These are phyloP conservation scores for Zaprionus lineosus DNA, from an alignment of 2,888 invertebrate genomes.

Conservation along the genomic window DNA sequence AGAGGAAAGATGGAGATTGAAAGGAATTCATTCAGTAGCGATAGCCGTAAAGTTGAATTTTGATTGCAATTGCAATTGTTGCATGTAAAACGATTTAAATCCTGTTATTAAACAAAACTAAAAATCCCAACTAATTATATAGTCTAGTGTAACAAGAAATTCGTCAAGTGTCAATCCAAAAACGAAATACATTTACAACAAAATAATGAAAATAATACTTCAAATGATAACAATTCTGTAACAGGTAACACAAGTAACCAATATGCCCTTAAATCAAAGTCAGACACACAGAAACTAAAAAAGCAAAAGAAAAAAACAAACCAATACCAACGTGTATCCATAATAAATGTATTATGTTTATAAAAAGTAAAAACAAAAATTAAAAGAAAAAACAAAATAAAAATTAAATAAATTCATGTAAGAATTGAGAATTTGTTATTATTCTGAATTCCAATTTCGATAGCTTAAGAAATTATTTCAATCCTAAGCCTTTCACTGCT, in stretches of 20 bases:
- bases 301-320: slow-evolving; percentile 5
- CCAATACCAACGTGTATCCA: slow-evolving; percentile 56
- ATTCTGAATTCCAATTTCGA: background rate
- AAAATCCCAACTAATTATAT: slow-evolving; percentile 38
- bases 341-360: slow-evolving; percentile 81
- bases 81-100: slow-evolving; percentile 48
- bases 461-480: no score
- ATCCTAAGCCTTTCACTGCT: no score
- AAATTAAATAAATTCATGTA: slow-evolving; percentile 77
- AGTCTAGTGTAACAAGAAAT: slow-evolving; percentile 31
- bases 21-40: slow-evolving; percentile 40
- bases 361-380: slow-evolving; percentile 63
- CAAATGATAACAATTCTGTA: background rate
- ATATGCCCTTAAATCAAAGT: slow-evolving; percentile 74
- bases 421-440: slow-evolving; percentile 18
- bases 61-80: slow-evolving; percentile 46
- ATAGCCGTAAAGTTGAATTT: slow-evolving; percentile 41
- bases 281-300: slow-evolving; percentile 47
- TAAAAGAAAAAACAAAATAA: slow-evolving; percentile 73
- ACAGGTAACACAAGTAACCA: slow-evolving; percentile 45
- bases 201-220: background rate
- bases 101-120: slow-evolving; percentile 47
- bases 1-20: no score
- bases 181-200: slow-evolving; percentile 58
- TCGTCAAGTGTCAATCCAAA: slow-evolving; percentile 49